Conservation (phyloP, 2,113 vertebrate genomes). For the Tupaia tana region DNA sequence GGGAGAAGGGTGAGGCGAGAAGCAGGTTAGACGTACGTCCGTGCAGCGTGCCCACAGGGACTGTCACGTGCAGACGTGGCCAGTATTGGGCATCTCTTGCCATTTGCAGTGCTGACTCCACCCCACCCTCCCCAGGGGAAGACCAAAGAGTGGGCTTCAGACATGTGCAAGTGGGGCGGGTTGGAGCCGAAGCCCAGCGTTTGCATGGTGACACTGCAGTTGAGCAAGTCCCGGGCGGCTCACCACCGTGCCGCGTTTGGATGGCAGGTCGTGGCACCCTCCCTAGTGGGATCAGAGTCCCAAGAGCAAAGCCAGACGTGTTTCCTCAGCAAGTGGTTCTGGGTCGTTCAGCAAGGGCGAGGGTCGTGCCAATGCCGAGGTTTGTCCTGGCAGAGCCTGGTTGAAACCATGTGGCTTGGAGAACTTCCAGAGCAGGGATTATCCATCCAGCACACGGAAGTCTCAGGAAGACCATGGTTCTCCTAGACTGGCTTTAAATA, state of each 20-base stretch:
- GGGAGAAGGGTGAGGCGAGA: not conserved
- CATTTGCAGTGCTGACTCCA: fast-evolving
- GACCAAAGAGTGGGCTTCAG: not conserved
- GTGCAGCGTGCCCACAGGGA: fast-evolving
- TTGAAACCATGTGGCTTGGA: fast-evolving
- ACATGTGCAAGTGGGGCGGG: fast-evolving
- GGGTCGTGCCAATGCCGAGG: not conserved
- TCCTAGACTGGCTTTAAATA: not conserved
- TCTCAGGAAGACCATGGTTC: not conserved
- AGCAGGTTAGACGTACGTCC: fast-evolving
- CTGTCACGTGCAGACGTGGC: not conserved
- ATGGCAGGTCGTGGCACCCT: not conserved
- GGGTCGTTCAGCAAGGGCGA: not conserved
- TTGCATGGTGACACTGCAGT: not conserved
- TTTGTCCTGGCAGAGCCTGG: not conserved
- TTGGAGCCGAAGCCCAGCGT: fast-evolving
- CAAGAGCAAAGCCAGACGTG: not conserved
- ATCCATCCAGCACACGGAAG: not conserved
- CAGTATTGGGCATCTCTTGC: not conserved
- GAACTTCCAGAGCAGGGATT: not conserved
- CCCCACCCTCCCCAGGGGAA: fast-evolving
- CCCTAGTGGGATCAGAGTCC: not conserved
- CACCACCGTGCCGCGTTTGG: too few species aligned
- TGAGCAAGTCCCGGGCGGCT: not conserved
- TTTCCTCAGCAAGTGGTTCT: not conserved